Conservation (phyloP, 2,888 invertebrate species). For the Myathropa florea region DNA sequence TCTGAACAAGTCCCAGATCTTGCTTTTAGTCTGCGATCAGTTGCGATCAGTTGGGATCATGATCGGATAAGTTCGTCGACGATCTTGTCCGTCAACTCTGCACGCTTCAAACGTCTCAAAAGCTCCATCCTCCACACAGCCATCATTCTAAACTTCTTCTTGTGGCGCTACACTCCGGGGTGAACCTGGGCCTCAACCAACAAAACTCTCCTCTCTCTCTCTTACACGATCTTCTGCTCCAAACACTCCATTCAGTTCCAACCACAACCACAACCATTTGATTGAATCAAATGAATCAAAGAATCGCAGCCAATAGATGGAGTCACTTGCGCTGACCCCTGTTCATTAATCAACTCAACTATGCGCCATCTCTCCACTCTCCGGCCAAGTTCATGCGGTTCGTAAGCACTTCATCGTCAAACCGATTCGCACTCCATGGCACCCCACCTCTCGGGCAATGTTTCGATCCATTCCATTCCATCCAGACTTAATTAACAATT, state of each 20-base stretch:
- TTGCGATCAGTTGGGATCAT: too few species aligned
- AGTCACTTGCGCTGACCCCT: conserved; percentile 1
- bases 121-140: too few species aligned
- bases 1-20: too few species aligned
- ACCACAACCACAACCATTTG: not conserved
- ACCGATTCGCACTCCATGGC: conserved; percentile 14
- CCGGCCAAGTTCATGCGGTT: conserved; percentile 7
- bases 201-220: too few species aligned
- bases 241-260: not conserved
- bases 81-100: too few species aligned
- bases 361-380: not conserved
- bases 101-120: too few species aligned
- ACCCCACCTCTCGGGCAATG: not conserved
- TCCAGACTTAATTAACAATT: conserved; percentile 60
- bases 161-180: too few species aligned
- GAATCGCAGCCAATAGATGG: not conserved
- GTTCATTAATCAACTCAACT: conserved; percentile 13
- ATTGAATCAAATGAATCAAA: not conserved
- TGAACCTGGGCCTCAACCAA: too few species aligned
- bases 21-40: too few species aligned
- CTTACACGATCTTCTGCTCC: too few species aligned
- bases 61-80: too few species aligned
- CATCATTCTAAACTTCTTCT: too few species aligned
- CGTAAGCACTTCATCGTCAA: conserved; percentile 38
- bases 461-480: not conserved